Conservation (phyloP, 1,140 invertebrate genomes). For the Trachymyrmex cornetzi region DNA sequence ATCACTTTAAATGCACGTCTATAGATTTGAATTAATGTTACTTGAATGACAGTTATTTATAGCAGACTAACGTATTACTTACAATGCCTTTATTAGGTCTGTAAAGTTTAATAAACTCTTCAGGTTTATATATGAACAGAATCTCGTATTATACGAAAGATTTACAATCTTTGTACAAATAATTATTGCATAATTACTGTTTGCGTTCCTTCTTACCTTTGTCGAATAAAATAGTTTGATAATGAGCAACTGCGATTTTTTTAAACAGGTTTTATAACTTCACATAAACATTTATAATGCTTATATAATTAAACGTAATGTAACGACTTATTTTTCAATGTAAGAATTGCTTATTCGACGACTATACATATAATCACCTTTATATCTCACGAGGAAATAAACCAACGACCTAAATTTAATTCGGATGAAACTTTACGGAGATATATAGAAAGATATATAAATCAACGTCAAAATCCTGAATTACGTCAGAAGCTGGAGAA, state of each 20-base stretch:
- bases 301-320: slow-evolving; percentile 53
- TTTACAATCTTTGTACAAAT: not conserved
- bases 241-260: not conserved
- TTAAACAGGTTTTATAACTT: slow-evolving; percentile 12
- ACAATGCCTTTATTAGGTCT: not conserved
- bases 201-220: not conserved
- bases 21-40: not conserved
- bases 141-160: not conserved
- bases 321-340: slow-evolving; percentile 5
- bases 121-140: not conserved
- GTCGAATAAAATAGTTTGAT: not conserved
- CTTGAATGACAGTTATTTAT: not conserved
- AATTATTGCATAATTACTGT: slow-evolving; percentile 4
- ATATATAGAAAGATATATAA: not conserved
- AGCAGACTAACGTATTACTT: not conserved
- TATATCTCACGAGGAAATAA: not conserved
- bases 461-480: not conserved
- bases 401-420: slow-evolving; percentile 10
- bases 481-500: not conserved
- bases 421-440: not conserved
- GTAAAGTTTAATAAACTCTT: slow-evolving; percentile 9
- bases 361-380: not conserved
- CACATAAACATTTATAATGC: not conserved
- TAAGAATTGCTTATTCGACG: slow-evolving; percentile 17
- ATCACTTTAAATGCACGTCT: not conserved